Evolutionary conservation across 1,140 invertebrate species (phyloP), one percentile per base, ranked within the genome.

Genomic region (Holotrichia oblita): DNA sequence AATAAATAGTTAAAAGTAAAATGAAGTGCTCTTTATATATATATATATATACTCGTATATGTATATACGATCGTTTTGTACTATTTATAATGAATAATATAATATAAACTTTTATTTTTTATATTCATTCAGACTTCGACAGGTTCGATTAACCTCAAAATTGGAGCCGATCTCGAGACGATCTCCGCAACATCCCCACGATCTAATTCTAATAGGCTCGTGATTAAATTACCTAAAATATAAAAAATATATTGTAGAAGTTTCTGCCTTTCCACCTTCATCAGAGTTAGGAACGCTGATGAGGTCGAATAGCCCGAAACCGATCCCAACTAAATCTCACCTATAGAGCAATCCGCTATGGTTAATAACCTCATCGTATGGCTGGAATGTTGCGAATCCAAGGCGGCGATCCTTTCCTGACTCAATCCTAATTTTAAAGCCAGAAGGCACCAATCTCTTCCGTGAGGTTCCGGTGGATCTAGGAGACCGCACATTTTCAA

Each of bases 381-480:
- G 82, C 86, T 87, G 48, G 83, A 81, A 80, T 86, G 84, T 75
- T 83, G 84, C 40, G 84, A 83, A 77, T 86, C 84, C 74, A 87
- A 79, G 10, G 86, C 84, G 40, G 85, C 87, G 73, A 87, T 86
- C 44, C 83, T 83, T 69, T 87, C 85, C 77, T 87, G 86, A 44
- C 80, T 83, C 8, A 93, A 86, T 24, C 94, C 94, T 40, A 96
- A 86, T 79, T 92, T 89, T 0, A 96, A 91, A 4, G 94, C 94
- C 40, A 96, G 85, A 77, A 96, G 88, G 85, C 94, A 95, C 95
- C 95, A 96, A 85, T 96, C 95, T 80, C 92, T 88, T 10, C 95
- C 95, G 84, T 95, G 91, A 2, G 91, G 89, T 85, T 96, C 94
- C 7, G 93, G 90, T 0, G 94, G 93, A 87, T 97, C 95, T 12